phyloP scores from a whole-genome alignment of 2,888 invertebrate genomes.

The Agrotis segetum region DNA sequence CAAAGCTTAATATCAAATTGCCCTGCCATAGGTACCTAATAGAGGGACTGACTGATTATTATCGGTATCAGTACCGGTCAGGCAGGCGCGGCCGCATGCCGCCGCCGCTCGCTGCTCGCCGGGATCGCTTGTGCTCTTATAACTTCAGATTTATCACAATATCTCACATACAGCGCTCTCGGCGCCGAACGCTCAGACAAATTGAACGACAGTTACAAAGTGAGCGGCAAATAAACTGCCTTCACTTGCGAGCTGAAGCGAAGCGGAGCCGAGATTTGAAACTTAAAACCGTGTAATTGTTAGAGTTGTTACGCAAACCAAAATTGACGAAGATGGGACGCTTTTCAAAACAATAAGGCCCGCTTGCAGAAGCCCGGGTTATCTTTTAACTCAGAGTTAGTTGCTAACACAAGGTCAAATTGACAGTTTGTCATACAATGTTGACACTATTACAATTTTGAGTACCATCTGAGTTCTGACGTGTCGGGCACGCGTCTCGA shows the following conservation, averaged over 20 bases:
- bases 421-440: too few relatives aligned
- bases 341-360: too few relatives aligned
- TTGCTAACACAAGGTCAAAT: too few relatives aligned
- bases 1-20: too few relatives aligned
- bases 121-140: conserved; percentile 13
- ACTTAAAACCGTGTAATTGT: not conserved
- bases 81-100: not conserved
- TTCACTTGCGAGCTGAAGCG: not conserved
- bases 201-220: conserved; percentile 52
- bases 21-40: too few relatives aligned
- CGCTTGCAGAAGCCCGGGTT: too few relatives aligned
- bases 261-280: not conserved
- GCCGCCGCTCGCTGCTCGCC: not conserved
- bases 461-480: too few relatives aligned
- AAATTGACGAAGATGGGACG: too few relatives aligned
- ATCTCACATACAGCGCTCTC: conserved; percentile 40
- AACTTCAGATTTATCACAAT: conserved; percentile 34
- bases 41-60: too few relatives aligned
- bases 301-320: not conserved
- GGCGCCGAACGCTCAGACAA: conserved; percentile 35
- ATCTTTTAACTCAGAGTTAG: too few relatives aligned
- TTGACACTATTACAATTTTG: too few relatives aligned
- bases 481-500: not conserved
- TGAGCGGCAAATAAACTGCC: conserved; percentile 41
- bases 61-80: too few relatives aligned